Base-by-base conservation (phyloP, 1,140 invertebrate species). In the Diorhabda elongata region DNA sequence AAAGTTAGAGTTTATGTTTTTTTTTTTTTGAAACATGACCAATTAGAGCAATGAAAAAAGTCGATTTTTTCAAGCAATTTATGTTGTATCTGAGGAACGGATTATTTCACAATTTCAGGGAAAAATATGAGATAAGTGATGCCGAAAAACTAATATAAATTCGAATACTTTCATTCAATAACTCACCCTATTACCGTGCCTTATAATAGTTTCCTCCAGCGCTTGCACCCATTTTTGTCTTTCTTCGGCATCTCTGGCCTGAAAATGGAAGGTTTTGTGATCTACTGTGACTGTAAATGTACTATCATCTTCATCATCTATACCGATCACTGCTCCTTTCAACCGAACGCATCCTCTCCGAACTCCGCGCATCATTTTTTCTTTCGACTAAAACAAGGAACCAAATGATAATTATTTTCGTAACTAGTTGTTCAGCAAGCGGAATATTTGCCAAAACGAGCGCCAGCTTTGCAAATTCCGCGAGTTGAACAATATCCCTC, bases 221-320 rank as follows among this genome's bases (percentile, higher is more conserved):
- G 92, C 93, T 45, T 92, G 88, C 56, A 99, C 93, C 98, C 98
- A 99, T 73, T 91, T 89, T 81, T 98, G 95, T 64, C 97, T 85
- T 81, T 99, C 97, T 70, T 94, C 93, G 5, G 90, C 89, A 84
- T 98, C 94, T 75, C 94, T 87, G 9, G 97, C 95, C 92, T 93
- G 97, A 82, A 99, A 98, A 83, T 99, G 98, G 84, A 99, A 99
- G 11, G 96, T 97, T 83, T 99, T 99, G 72, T 96, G 92, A 83
- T 99, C 97, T 4, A 98, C 96, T 4, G 97, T 98, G 75, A 99
- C 97, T 9, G 97, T 99, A 84, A 99, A 99, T 5, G 97, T 98
- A 74, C 95, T 96, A 80, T 98, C 96, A 83, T 99, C 98, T 83
- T 98, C 96, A 83, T 98, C 96, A 81, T 99, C 97, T 76, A 99